These are phyloP conservation scores for Copsychus sechellarum DNA, from an alignment of 2,113 vertebrate genomes.

Conservation along the genomic window DNA sequence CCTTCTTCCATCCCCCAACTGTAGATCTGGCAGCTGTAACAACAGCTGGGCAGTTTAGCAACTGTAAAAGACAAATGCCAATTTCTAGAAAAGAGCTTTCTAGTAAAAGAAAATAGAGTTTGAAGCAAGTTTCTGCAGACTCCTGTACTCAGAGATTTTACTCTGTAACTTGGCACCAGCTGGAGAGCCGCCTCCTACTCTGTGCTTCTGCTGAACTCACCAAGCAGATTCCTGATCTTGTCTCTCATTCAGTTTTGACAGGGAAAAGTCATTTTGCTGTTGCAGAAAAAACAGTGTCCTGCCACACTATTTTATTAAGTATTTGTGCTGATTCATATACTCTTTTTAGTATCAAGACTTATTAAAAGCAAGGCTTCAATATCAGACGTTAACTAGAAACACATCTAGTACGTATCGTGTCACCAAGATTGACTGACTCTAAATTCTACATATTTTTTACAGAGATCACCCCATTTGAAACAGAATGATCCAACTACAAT, in stretches of 20 bases:
- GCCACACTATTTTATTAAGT: background rate
- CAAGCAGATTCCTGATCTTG: background rate
- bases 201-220: background rate
- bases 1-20: background rate
- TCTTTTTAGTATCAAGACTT: background rate
- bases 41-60: slow-evolving; percentile 36
- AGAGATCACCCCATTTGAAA: background rate
- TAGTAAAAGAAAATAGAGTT: background rate
- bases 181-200: background rate
- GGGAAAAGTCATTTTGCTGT: background rate
- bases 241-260: background rate
- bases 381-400: background rate
- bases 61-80: slow-evolving; percentile 4
- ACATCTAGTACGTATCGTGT: rapidly evolving
- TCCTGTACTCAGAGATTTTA: background rate
- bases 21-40: slow-evolving; percentile 10
- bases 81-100: background rate
- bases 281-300: background rate
- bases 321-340: background rate
- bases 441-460: background rate
- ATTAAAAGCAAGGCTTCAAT: background rate
- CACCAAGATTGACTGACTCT: background rate
- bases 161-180: background rate
- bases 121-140: background rate
- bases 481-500: background rate